Percentiles rank a stretch among this genome's conserved stretches.
Evolutionary conservation across 2,113 vertebrate species (phyloP).

Genomic region (Tor tambroides): DNA sequence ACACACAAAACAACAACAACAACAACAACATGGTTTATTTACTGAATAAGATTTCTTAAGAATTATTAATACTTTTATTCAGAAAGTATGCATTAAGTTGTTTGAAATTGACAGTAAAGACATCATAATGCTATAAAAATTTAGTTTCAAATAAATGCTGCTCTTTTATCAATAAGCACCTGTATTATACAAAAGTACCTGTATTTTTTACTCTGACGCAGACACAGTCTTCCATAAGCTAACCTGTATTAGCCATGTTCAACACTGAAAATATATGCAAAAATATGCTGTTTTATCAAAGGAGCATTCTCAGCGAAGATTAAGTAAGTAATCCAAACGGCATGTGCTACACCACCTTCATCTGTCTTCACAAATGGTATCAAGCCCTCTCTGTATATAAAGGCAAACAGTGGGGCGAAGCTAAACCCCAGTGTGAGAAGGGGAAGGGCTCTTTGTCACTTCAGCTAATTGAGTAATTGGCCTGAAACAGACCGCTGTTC

Average conservation of each 20-base stretch:
- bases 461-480: conserved; percentile 60
- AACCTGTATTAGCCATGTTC: not conserved
- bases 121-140: too few relatives aligned
- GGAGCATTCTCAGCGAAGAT: not conserved
- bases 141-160: too few relatives aligned
- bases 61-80: not conserved
- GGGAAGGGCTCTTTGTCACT: conserved; percentile 54
- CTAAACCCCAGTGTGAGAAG: conserved; percentile 28
- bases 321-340: not conserved
- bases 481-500: conserved; percentile 42
- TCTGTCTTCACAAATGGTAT: conserved; percentile 23
- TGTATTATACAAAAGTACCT: too few relatives aligned
- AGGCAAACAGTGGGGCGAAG: conserved; percentile 23
- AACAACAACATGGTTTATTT: not conserved
- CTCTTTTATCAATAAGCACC: too few relatives aligned
- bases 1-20: too few relatives aligned
- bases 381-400: not conserved
- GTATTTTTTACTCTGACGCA: too few relatives aligned
- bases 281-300: not conserved
- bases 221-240: not conserved
- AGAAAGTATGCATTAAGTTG: not conserved
- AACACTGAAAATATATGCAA: not conserved
- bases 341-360: not conserved
- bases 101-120: not conserved
- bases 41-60: too few relatives aligned